Conservation (phyloP, 1,140 invertebrate species). For the Neodiprion virginianus region DNA sequence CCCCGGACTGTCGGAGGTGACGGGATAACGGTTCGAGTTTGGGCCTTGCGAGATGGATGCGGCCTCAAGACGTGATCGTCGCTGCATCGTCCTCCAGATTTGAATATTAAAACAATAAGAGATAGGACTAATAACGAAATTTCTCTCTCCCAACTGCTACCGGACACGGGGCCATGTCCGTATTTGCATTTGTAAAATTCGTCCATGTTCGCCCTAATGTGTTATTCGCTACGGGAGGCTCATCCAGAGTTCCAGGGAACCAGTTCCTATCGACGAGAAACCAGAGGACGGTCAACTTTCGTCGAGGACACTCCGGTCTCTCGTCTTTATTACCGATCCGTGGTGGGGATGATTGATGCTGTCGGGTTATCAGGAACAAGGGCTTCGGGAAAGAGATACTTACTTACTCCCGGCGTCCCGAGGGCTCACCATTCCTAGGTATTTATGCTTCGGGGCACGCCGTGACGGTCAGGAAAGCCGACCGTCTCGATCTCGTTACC, state of each 20-base stretch:
- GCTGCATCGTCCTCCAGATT: background rate
- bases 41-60: too few species aligned
- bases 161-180: conserved; percentile 15
- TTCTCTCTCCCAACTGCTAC: background rate
- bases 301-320: conserved; percentile 19
- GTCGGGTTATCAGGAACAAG: conserved; percentile 57
- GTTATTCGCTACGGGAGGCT: conserved; percentile 29
- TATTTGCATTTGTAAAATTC: conserved; percentile 20
- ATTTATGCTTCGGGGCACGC: too few species aligned
- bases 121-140: conserved; percentile 6
- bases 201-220: conserved; percentile 28
- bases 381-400: conserved; percentile 45
- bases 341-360: conserved; percentile 57
- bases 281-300: conserved; percentile 18
- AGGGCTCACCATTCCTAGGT: too few species aligned
- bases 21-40: too few species aligned
- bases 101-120: background rate
- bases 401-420: background rate
- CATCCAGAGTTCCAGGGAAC: conserved; percentile 15
- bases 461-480: too few species aligned
- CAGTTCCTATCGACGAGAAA: conserved; percentile 14
- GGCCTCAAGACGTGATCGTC: too few species aligned
- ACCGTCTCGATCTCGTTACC: conserved; percentile 53
- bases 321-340: conserved; percentile 23
- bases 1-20: too few species aligned